Conservation (phyloP, 2,797 vertebrate genomes). For the Austrolebias charrua region DNA sequence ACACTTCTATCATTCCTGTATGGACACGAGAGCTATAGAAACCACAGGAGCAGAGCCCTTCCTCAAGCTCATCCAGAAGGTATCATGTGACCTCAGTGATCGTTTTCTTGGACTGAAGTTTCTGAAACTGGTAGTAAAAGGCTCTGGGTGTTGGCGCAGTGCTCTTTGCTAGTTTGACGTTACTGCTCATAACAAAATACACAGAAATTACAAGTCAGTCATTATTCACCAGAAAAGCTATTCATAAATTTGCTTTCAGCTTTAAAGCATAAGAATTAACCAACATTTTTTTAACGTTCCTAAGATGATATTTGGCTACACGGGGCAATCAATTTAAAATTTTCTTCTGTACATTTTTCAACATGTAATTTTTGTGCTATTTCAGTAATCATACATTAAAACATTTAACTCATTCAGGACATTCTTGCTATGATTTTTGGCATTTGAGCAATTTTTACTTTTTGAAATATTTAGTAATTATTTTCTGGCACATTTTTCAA, state of each 20-base stretch:
- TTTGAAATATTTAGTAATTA: too few species aligned
- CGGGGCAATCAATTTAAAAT: neutral
- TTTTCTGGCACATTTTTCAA: too few species aligned
- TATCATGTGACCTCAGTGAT: conserved; percentile 45
- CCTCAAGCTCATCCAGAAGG: conserved; percentile 84
- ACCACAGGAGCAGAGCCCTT: conserved; percentile 79
- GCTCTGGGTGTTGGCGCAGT: neutral
- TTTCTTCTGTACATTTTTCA: too few species aligned
- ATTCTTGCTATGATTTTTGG: too few species aligned
- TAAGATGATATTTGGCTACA: neutral
- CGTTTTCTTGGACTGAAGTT: neutral
- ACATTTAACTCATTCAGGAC: too few species aligned
- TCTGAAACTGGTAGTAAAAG: neutral
- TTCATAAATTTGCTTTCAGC: neutral
- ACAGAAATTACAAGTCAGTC: neutral
- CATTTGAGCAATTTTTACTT: too few species aligned
- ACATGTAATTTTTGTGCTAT: too few species aligned
- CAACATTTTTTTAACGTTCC: neutral
- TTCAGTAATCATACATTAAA: too few species aligned
- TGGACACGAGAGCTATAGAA: conserved; percentile 82
- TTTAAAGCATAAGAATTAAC: neutral
- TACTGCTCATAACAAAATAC: too few species aligned
- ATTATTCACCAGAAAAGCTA: neutral
- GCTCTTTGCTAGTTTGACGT: too few species aligned
- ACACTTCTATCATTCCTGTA: conserved; percentile 87